These are phyloP conservation scores for Zeuzera pyrina DNA, from an alignment of 2,888 invertebrate genomes.

Conservation along the genomic window DNA sequence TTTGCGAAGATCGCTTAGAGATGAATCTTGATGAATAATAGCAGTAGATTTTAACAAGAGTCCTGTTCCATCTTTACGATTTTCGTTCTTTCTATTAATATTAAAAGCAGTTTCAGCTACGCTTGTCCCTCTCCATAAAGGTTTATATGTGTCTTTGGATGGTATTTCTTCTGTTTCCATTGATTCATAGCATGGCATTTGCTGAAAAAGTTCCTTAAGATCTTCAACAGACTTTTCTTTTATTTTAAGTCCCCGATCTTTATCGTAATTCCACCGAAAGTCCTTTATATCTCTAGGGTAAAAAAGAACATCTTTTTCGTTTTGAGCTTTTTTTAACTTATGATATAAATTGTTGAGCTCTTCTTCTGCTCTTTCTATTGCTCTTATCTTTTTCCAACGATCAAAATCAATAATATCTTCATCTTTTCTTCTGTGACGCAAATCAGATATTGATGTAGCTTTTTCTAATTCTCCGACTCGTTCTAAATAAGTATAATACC, in stretches of 20 bases:
- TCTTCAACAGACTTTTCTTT: conserved; percentile 93
- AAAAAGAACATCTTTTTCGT: conserved; percentile 87
- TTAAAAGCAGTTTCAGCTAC: conserved; percentile 85
- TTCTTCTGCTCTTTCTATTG: conserved; percentile 85
- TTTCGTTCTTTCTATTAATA: conserved; percentile 75
- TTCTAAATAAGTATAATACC: conserved; percentile 89
- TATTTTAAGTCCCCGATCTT: conserved; percentile 82
- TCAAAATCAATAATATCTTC: conserved; percentile 91
- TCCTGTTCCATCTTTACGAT: conserved; percentile 39
- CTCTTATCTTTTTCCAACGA: conserved; percentile 86
- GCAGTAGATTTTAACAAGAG: conserved; percentile 33
- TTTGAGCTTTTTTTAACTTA: conserved; percentile 84
- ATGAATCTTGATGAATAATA: conserved; percentile 44
- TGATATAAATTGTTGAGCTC: conserved; percentile 84
- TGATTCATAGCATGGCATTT: conserved; percentile 69
- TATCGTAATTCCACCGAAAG: conserved; percentile 82
- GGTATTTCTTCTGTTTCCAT: conserved; percentile 53
- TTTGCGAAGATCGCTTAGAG: conserved; percentile 55
- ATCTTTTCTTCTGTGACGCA: conserved; percentile 81
- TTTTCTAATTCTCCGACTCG: conserved; percentile 87
- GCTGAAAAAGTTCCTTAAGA: conserved; percentile 83
- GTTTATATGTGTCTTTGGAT: conserved; percentile 81
- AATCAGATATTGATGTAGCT: conserved; percentile 78
- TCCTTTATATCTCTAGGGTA: conserved; percentile 82
- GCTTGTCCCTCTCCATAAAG: conserved; percentile 87